These are phyloP conservation scores for Barbus barbus DNA, from an alignment of 2,113 vertebrate species.

Conservation along the genomic window DNA sequence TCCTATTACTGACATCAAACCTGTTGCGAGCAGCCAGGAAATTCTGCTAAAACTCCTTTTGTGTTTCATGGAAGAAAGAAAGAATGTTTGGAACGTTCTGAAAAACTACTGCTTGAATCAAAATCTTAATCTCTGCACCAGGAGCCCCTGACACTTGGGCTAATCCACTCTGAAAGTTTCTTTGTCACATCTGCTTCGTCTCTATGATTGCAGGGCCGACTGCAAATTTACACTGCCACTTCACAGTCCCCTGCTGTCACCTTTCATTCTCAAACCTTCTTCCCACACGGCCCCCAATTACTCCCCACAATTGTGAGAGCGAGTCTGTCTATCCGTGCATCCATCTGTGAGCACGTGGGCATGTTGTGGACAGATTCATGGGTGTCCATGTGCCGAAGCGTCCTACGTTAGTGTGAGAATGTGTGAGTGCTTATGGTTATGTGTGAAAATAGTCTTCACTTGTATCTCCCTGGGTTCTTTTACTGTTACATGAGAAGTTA, in stretches of 20 bases:
- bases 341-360: background rate
- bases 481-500: background rate
- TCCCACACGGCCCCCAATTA: constrained; percentile 20
- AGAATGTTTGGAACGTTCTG: too few species aligned
- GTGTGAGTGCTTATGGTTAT: constrained; percentile 15
- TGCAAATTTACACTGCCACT: constrained; percentile 45
- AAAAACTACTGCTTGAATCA: background rate
- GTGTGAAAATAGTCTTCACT: constrained; percentile 6
- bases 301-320: background rate
- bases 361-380: constrained; percentile 8
- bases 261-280: constrained; percentile 38
- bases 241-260: constrained; percentile 46
- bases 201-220: background rate
- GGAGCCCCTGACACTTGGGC: constrained; percentile 15
- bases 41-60: background rate
- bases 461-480: background rate
- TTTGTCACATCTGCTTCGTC: constrained; percentile 52
- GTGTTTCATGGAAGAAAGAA: background rate
- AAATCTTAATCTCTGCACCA: constrained; percentile 7
- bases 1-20: background rate
- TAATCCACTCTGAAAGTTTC: constrained; percentile 48
- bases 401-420: constrained; percentile 4
- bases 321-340: background rate
- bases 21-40: background rate
- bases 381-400: constrained; percentile 6